Conservation (phyloP, 2,888 invertebrate genomes). For the Dilophus febrilis region DNA sequence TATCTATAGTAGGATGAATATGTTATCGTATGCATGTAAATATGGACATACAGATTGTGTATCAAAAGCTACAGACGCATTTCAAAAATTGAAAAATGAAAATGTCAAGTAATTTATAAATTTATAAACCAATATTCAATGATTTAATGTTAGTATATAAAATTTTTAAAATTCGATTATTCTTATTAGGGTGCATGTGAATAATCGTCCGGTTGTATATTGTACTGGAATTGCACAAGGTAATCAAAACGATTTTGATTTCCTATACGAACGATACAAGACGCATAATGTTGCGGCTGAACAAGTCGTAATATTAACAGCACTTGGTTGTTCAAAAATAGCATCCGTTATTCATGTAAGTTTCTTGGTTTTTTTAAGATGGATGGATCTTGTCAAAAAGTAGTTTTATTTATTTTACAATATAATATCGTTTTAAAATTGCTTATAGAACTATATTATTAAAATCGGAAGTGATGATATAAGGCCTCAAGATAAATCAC, state of each 20-base stretch:
- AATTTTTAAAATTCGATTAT: too few relatives aligned
- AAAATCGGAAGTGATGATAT: conserved; percentile 30
- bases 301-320: conserved; percentile 42
- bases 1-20: conserved; percentile 39
- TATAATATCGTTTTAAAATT: too few relatives aligned
- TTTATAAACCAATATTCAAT: too few relatives aligned
- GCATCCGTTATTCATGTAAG: conserved; percentile 34
- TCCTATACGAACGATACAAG: conserved; percentile 42
- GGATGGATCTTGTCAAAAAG: too few relatives aligned
- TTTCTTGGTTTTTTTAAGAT: conserved; percentile 4
- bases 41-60: conserved; percentile 41
- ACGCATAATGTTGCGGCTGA: conserved; percentile 47
- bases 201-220: conserved; percentile 53
- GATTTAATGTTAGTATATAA: too few relatives aligned
- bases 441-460: too few relatives aligned
- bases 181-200: conserved; percentile 35
- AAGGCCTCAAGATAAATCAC: conserved; percentile 25
- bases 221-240: conserved; percentile 56
- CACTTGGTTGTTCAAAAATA: conserved; percentile 49
- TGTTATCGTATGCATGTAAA: conserved; percentile 46
- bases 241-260: conserved; percentile 41
- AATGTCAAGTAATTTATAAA: neutral
- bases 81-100: conserved; percentile 1
- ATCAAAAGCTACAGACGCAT: conserved; percentile 22
- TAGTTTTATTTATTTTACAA: too few relatives aligned